Base-by-base conservation (phyloP, 2,888 invertebrate genomes). In the Dioctria rufipes region DNA sequence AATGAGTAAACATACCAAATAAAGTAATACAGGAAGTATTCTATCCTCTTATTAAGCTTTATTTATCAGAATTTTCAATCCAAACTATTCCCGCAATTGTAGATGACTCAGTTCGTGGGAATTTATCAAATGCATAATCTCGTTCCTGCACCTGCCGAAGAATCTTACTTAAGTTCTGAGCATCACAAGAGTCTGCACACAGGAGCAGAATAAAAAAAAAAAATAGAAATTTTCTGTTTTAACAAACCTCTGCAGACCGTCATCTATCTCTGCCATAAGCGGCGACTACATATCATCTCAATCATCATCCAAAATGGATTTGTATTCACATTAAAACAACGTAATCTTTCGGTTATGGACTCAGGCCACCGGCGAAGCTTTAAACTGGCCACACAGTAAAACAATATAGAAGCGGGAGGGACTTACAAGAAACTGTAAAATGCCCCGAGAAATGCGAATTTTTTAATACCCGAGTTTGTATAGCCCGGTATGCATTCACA, bases 301-400 rank as follows among this genome's bases (percentile, higher is more conserved):
- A 69, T 69, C 69, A 51, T 51, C 51, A 69, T 11, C 69, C 51
- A 25, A 49, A 69, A 69, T 51, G 69, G 69, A 13, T 51, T 69
- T 51, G 51, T 69, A 39, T 67, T 46, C 67, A 46, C 67, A 69
- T 69, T 69, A 69, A 69, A 51, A 69, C n/a, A 49, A 69, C 69
- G 51, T 51, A 69, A 69, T 69, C 69, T 69, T 69, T 25, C 37
- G 13, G 51, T 13, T 54, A 49, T 39, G 40, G 67, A 13, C 46
- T 43, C 6, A 13, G 67, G 13, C 69, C 69, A 69, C 69, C 69
- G 39, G 69, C 69, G 69, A 69, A 69, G 69, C 37, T 51, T 9
- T 51, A 37, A 51, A 39, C 69, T 25, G 25, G 25, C 25, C 25
- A 25, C 69, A 25, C 13, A 25, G 11, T 69, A 46, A 69, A 69